Evolutionary conservation across 2,888 invertebrate genomes (phyloP), one percentile per base, ranked within the genome.

Genomic region (Drosophila anomelani): DNA sequence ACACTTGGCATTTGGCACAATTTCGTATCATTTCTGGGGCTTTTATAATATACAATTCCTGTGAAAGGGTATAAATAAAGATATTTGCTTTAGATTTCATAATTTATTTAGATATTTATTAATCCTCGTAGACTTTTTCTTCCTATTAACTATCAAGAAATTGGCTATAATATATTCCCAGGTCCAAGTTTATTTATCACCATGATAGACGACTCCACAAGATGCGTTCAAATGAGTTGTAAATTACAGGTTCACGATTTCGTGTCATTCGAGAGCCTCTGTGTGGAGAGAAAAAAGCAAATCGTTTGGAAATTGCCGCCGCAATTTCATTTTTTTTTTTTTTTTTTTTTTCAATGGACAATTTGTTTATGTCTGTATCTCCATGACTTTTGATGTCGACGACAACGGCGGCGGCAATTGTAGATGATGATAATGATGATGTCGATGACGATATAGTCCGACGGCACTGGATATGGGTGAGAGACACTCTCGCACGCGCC

Each of bases 161-260:
- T 20, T 12, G 20, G 20, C 4, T 15, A 15, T 9, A 13, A 7
- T 26, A 36, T 36, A 34, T 43, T 36, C 13, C 12, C n/a, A 20
- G 36, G 12, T 53, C 51, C 23, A 23, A 41, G 41, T 47, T 39
- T 66, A 47, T 46, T 34, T 26, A 17, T n/a, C 43, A 8, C 43
- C 7, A 39, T 29, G 46, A 63, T 23, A 54, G 53, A 39, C 44
- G 9, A 38, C 32, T 20, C 29, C 36, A 34, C 59, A 47, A 63
- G 46, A 23, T 23, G 61, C 43, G 34, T 64, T 41, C 51, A 43
- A 69, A 83, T 62, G 60, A 79, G 68, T 76, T 72, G 86, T 79
- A 84, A 83, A 83, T 83, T 83, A 81, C 84, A 86, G 77, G 81
- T 77, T 84, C 81, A 84, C 83, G 87, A 84, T 79, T 86, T 79